phyloP scores from a whole-genome alignment of 2,113 vertebrate genomes.

The Chloebia gouldiae region DNA sequence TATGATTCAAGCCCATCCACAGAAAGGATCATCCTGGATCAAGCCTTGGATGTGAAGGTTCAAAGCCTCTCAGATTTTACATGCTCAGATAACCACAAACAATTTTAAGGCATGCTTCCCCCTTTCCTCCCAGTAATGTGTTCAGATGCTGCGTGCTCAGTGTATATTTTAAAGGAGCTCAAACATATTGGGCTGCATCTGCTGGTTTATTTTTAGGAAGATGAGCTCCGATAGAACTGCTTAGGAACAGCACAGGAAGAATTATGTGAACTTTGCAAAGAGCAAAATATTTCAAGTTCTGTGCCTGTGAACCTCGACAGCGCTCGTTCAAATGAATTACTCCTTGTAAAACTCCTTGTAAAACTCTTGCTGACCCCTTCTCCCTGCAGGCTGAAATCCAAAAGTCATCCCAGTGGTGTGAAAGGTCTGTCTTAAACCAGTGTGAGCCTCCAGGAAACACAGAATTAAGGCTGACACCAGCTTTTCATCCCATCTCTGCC shows the following conservation, averaged over 20 bases:
- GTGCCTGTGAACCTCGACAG: neutral
- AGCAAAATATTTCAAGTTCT: slow-evolving; percentile 15
- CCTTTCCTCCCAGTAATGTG: neutral
- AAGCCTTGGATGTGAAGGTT: neutral
- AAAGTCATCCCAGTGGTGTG: neutral
- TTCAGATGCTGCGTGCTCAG: neutral
- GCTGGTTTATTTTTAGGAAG: slow-evolving; percentile 45
- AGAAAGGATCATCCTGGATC: neutral
- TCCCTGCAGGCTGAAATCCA: neutral
- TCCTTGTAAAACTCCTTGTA: neutral
- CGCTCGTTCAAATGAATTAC: neutral
- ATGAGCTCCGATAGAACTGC: neutral
- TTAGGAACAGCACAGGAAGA: neutral
- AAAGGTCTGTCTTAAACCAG: slow-evolving; percentile 18
- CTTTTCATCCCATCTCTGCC: neutral
- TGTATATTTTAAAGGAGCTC: neutral
- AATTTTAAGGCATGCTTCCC: neutral
- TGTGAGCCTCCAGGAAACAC: slow-evolving; percentile 1
- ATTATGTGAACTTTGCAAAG: slow-evolving; percentile 41
- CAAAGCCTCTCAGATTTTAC: neutral
- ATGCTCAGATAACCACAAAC: neutral
- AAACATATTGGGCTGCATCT: slow-evolving; percentile 48
- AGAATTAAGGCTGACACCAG: neutral
- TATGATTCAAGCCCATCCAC: neutral
- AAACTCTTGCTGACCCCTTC: slow-evolving; percentile 30